These are phyloP conservation scores for Pseudomyrmex gracilis DNA, from an alignment of 1,140 invertebrate genomes.

Conservation along the genomic window DNA sequence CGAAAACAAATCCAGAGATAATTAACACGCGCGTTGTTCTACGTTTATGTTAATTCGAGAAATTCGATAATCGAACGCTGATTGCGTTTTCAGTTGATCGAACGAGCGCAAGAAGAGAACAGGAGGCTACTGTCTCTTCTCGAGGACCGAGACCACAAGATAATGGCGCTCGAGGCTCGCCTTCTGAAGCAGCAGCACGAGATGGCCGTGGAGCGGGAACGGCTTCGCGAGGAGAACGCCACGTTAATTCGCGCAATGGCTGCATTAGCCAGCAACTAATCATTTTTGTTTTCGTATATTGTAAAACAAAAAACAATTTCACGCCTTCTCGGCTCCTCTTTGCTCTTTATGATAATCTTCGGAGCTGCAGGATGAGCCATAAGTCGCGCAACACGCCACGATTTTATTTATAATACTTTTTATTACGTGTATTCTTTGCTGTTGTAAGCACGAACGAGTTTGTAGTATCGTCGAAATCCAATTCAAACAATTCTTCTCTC, in stretches of 20 bases:
- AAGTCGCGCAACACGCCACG: conserved; percentile 21
- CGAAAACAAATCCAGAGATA: background rate
- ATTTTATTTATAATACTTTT: background rate
- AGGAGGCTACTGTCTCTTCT: conserved; percentile 85
- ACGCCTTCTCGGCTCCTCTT: conserved; percentile 28
- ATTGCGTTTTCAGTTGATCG: conserved; percentile 80
- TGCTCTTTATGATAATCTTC: conserved; percentile 34
- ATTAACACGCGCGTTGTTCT: background rate
- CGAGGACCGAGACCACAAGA: conserved; percentile 86
- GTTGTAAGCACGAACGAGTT: conserved; percentile 17
- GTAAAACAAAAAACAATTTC: conserved; percentile 26
- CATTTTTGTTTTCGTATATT: background rate
- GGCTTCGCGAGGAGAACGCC: conserved; percentile 85
- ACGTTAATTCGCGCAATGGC: conserved; percentile 86
- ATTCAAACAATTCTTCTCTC: background rate
- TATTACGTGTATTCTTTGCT: background rate
- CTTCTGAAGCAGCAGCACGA: conserved; percentile 82
- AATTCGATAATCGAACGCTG: background rate
- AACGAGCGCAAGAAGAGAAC: conserved; percentile 87
- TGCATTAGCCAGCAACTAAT: conserved; percentile 81
- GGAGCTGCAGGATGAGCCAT: conserved; percentile 46
- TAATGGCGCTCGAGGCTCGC: conserved; percentile 85
- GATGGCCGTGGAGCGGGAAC: conserved; percentile 84
- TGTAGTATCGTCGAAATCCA: background rate
- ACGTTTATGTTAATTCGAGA: background rate